phyloP scores from a whole-genome alignment of 2,888 invertebrate species.

The Cordilura impudica region DNA sequence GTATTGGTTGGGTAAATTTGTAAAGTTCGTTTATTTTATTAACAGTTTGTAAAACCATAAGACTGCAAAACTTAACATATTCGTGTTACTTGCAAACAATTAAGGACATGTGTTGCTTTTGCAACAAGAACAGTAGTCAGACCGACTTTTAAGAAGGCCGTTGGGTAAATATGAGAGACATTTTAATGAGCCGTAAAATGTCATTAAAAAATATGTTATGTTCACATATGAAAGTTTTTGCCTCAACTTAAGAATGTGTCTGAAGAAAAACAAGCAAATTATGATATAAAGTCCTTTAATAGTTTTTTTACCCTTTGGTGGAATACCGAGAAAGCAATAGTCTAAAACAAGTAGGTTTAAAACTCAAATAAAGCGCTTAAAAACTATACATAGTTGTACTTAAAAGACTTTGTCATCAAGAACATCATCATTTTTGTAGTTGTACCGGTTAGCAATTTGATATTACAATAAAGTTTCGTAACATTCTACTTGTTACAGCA shows the following conservation, averaged over 20 bases:
- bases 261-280: not conserved
- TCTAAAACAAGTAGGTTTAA: not conserved
- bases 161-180: constrained; percentile 10
- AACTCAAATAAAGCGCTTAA: not conserved
- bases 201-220: not conserved
- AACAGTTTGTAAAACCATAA: not conserved
- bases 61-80: not conserved
- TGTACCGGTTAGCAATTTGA: not conserved
- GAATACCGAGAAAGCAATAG: not conserved
- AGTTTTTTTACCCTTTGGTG: not conserved
- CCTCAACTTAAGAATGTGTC: not conserved
- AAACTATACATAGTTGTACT: no score
- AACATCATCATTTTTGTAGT: not conserved
- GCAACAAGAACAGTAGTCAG: not conserved
- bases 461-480: not conserved
- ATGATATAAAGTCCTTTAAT: not conserved
- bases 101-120: constrained; percentile 53
- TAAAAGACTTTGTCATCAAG: not conserved
- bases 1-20: not conserved
- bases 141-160: not conserved
- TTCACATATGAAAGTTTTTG: constrained; percentile 22
- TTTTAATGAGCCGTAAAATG: constrained; percentile 51
- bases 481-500: not conserved
- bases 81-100: constrained; percentile 41
- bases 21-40: constrained; percentile 1